Evolutionary conservation across 2,888 invertebrate species (phyloP), one percentile per base, ranked within the genome.

Genomic region (Eristalinus aeneus): DNA sequence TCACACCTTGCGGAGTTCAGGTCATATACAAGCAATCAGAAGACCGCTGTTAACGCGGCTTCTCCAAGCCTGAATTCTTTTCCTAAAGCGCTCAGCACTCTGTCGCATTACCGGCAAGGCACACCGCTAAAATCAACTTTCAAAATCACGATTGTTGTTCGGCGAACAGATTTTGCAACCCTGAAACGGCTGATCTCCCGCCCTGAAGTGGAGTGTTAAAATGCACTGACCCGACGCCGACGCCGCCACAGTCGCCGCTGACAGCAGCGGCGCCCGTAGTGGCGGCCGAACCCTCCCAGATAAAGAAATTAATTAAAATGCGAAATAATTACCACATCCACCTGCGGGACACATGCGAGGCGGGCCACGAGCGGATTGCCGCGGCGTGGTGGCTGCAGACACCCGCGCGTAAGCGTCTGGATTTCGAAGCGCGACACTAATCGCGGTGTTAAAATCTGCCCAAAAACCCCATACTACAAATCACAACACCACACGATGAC

Each of bases 261-360:
- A 22, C 56, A 27, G 39, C 58, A 65, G 10, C 69, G 36, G n/a
- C 36, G 16, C 46, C 32, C 20, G 32, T 22, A 12, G 39, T 34
- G 16, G 46, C 16, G n/a, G 46, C 46, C 46, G 8, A 46, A 46
- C 78, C 36, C 64, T n/a, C 69, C 77, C 58, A 64, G 86, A 86
- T 86, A 86, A 86, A 69, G 65, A 78, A 86, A 86, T 86, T 86
- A 86, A 86, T 86, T 86, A 86, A 86, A 86, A 82, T 65, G 74
- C 86, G 86, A 82, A 86, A 86, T 82, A 86, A 86, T 86, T 78
- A 82, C 86, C 77, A 78, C 82, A 82, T 86, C 82, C 86, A 86
- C 82, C 86, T 86, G 81, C 23, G 68, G 32, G 60, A 32, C 46
- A 67, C 64, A 22, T 53, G 60, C n/a, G 23, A 16, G 32, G 6